Evolutionary conservation across 1,140 invertebrate genomes (phyloP).

Genomic region (Neuroterus valhalla): DNA sequence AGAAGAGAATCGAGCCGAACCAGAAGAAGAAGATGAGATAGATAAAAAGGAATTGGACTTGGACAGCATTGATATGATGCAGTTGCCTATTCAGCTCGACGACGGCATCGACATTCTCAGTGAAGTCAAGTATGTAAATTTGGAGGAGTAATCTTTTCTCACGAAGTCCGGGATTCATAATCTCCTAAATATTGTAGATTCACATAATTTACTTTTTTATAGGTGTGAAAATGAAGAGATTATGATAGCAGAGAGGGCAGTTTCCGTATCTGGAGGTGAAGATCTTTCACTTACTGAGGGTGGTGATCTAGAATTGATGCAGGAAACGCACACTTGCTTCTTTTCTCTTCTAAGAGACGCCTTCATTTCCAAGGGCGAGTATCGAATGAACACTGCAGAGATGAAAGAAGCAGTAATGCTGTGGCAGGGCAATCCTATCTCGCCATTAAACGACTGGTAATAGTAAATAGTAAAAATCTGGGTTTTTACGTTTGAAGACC

Average conservation of each 20-base stretch:
- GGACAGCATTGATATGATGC: slow-evolving; percentile 81
- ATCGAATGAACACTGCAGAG: slow-evolving; percentile 83
- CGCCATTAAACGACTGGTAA: slow-evolving; percentile 89
- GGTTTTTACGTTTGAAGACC: slow-evolving; percentile 6
- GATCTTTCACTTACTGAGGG: slow-evolving; percentile 61
- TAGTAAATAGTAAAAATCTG: slow-evolving; percentile 11
- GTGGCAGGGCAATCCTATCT: slow-evolving; percentile 89
- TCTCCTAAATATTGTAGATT: not conserved
- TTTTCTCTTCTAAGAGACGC: slow-evolving; percentile 88
- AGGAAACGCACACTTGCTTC: slow-evolving; percentile 88
- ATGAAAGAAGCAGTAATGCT: slow-evolving; percentile 85
- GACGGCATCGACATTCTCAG: slow-evolving; percentile 78
- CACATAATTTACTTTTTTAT: slow-evolving; percentile 11
- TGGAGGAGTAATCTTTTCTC: not conserved
- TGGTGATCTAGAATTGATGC: slow-evolving; percentile 74
- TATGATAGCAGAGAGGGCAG: slow-evolving; percentile 67
- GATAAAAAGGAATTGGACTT: slow-evolving; percentile 75
- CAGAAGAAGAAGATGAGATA: slow-evolving; percentile 62
- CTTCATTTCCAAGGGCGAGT: slow-evolving; percentile 87
- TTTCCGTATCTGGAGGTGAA: slow-evolving; percentile 52
- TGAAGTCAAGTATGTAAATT: slow-evolving; percentile 72
- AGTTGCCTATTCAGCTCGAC: slow-evolving; percentile 79
- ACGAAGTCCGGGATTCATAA: slow-evolving; percentile 12
- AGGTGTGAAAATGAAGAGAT: slow-evolving; percentile 69
- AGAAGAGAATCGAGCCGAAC: slow-evolving; percentile 55